Conservation (phyloP, 2,888 invertebrate genomes). For the Metallyticus violacea region DNA sequence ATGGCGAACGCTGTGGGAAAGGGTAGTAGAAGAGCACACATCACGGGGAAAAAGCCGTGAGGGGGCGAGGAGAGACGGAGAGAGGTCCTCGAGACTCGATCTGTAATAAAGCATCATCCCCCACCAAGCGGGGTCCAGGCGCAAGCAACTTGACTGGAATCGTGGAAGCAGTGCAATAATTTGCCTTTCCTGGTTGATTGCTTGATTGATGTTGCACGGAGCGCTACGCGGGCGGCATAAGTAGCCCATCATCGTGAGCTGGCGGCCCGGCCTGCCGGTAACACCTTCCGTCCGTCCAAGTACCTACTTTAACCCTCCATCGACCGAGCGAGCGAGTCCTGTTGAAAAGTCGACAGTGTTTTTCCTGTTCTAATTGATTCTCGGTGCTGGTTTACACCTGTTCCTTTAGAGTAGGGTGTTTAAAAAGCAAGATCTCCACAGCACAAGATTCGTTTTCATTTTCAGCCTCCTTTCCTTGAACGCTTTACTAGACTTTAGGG, state of each 20-base stretch:
- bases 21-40: not conserved
- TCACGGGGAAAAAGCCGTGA: not conserved
- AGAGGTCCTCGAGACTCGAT: not conserved
- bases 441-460: not conserved
- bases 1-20: not conserved
- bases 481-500: too few species aligned
- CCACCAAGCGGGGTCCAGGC: not conserved
- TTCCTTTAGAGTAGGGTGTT: not conserved
- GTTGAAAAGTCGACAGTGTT: not conserved
- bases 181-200: conserved; percentile 14
- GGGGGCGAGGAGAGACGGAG: not conserved
- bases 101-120: conserved; percentile 18
- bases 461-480: not conserved
- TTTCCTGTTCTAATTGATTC: not conserved
- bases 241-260: not conserved
- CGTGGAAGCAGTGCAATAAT: conserved; percentile 14
- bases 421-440: not conserved
- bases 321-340: not conserved
- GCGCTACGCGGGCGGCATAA: not conserved
- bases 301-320: not conserved
- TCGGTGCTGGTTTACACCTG: not conserved
- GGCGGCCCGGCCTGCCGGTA: not conserved
- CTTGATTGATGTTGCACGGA: conserved; percentile 13
- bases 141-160: conserved; percentile 9
- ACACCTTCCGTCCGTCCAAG: not conserved